Percentiles rank a stretch among this genome's conserved stretches.
Evolutionary conservation across 1,140 invertebrate species (phyloP).

Genomic region (Drosophila aff.): DNA sequence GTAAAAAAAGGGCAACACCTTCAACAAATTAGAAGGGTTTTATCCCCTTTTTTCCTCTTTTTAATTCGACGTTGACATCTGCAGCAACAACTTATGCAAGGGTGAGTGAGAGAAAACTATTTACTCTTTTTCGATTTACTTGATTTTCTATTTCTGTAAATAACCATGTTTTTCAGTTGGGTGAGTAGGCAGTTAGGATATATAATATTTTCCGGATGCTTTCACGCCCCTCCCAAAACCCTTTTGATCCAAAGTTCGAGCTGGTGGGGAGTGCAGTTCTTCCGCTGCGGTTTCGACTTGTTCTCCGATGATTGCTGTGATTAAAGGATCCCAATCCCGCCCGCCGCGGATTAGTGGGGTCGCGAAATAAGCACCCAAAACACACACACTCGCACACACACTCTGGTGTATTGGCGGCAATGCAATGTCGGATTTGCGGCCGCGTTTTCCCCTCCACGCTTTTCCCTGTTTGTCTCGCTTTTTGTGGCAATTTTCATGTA

Average conservation of each 20-base stretch:
- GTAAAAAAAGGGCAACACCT: too few species aligned
- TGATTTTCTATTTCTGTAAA: too few species aligned
- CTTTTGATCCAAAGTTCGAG: not conserved
- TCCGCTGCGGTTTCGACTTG: not conserved
- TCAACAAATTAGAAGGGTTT: too few species aligned
- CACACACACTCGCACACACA: constrained; percentile 18
- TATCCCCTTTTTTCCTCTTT: too few species aligned
- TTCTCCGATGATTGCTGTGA: constrained; percentile 38
- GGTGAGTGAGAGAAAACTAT: too few species aligned
- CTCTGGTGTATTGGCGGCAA: constrained; percentile 49
- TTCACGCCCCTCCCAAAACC: too few species aligned
- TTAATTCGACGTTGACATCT: too few species aligned
- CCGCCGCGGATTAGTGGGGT: constrained; percentile 27
- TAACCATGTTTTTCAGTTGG: too few species aligned
- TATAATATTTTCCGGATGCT: too few species aligned
- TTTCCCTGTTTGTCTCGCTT: constrained; percentile 33
- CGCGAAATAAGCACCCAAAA: constrained; percentile 28
- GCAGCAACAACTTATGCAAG: too few species aligned
- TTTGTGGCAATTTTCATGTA: constrained; percentile 52
- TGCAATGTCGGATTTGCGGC: constrained; percentile 78
- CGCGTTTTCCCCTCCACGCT: constrained; percentile 31
- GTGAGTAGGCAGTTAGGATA: too few species aligned
- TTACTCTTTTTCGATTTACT: too few species aligned
- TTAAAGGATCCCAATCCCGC: constrained; percentile 36
- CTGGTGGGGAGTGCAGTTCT: not conserved